Evolutionary conservation across 2,113 vertebrate species (phyloP), one percentile per base, ranked within the genome.

Genomic region (Gobiocypris rarus): DNA sequence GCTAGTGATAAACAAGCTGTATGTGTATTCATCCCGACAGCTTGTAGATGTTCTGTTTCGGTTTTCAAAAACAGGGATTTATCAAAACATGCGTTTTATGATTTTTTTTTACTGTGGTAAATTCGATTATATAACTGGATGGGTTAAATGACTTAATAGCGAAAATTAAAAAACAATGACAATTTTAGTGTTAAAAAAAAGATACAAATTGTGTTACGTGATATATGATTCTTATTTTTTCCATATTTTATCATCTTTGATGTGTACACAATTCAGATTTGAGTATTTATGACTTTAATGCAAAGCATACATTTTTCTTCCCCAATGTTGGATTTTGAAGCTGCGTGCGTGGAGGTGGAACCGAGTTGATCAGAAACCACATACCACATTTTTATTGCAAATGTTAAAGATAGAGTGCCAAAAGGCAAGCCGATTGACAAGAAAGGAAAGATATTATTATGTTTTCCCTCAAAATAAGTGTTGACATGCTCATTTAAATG

Each of bases 261-360:
- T 26, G 22, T 65, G 2, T 41, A 13, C 22, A n/a, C 34, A 43
- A n/a, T n/a, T 43, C 34, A n/a, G 19, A 10, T 70, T 41, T 70
- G 15, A 41, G 67, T 0, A 6, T 70, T 1, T 43, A 43, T 13
- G 67, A 43, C 38, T 41, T n/a, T n/a, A n/a, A n/a, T n/a, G n/a
- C n/a, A n/a, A n/a, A n/a, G n/a, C n/a, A n/a, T 70, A 65, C 7
- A 70, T 70, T 70, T 70, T n/a, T 43, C 31, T 70, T 43, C 38
- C 13, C 10, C 38, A 13, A 5, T n/a, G 22, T 70, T 22, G 34
- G 34, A 70, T 70, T n/a, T 70, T 9, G 22, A 13, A 70, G 38
- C 38, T 43, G 67, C 38, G 11, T 43, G 67, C 19, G 10, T 70
- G 34, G 67, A 41, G 67, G 9, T 22, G 19, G 67, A 70, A 34